Evolutionary conservation across 1,140 invertebrate species (phyloP).

Genomic region (Drosophila fuyamai): DNA sequence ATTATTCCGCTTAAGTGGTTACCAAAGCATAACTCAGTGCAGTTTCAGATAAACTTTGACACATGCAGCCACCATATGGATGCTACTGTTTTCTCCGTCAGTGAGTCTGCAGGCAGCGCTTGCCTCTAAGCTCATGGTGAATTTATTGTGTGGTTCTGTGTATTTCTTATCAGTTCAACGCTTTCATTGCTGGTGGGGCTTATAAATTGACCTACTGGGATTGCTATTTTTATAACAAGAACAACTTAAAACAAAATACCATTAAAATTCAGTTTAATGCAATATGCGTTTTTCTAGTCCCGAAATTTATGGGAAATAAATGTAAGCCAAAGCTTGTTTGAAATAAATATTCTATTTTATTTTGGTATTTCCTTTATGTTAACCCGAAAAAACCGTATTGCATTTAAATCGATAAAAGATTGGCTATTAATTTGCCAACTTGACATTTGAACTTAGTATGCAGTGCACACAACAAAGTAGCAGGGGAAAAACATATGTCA

Average conservation of each 20-base stretch:
- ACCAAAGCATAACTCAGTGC: neutral
- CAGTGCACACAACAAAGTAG: neutral
- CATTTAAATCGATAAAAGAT: slow-evolving; percentile 15
- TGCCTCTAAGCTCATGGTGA: slow-evolving; percentile 1
- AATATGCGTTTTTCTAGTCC: too few relatives aligned
- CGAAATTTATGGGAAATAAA: too few relatives aligned
- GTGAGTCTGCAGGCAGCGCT: neutral
- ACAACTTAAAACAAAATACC: neutral
- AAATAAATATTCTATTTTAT: neutral
- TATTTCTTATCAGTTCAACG: slow-evolving; percentile 48
- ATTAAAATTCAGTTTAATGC: neutral
- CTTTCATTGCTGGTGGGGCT: neutral
- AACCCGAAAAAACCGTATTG: slow-evolving; percentile 1
- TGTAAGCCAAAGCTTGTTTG: too few relatives aligned
- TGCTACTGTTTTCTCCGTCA: slow-evolving; percentile 6
- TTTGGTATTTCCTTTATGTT: neutral
- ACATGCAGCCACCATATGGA: neutral
- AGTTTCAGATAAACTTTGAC: neutral
- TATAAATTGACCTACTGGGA: neutral
- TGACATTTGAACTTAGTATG: slow-evolving; percentile 58
- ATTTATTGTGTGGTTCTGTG: slow-evolving; percentile 10
- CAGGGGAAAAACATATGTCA: slow-evolving; percentile 53
- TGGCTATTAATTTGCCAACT: slow-evolving; percentile 47
- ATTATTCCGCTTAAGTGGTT: neutral
- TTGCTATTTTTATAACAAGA: neutral